phyloP scores from a whole-genome alignment of 2,888 invertebrate species.

The Sphaeridia pumilis region DNA sequence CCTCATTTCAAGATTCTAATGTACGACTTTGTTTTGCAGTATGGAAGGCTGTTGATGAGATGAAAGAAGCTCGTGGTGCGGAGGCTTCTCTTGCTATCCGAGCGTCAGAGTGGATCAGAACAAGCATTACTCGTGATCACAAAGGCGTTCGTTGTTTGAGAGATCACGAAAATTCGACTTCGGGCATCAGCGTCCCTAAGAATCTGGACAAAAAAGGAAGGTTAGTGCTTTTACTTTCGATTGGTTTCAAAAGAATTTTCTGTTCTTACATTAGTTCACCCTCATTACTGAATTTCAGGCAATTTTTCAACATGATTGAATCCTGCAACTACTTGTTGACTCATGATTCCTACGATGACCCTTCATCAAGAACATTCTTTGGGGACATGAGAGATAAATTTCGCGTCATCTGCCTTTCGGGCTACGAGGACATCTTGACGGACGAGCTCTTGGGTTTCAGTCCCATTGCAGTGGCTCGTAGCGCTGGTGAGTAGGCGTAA shows the following conservation, averaged over 20 bases:
- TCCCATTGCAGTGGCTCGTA: slow-evolving; percentile 23
- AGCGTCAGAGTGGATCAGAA: slow-evolving; percentile 26
- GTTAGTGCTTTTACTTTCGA: neutral
- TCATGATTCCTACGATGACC: slow-evolving; percentile 11
- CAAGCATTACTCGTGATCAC: slow-evolving; percentile 17
- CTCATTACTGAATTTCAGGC: slow-evolving; percentile 12
- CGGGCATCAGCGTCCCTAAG: slow-evolving; percentile 20
- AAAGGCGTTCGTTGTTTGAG: slow-evolving; percentile 23
- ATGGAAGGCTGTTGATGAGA: slow-evolving; percentile 24
- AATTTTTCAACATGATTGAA: slow-evolving; percentile 28
- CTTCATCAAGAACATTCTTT: slow-evolving; percentile 18
- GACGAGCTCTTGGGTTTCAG: slow-evolving; percentile 15
- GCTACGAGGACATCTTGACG: slow-evolving; percentile 18
- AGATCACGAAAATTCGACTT: slow-evolving; percentile 13
- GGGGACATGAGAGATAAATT: slow-evolving; percentile 30
- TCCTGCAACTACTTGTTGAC: slow-evolving; percentile 25
- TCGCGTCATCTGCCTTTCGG: slow-evolving; percentile 27
- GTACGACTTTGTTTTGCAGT: slow-evolving; percentile 12
- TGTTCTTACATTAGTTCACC: neutral
- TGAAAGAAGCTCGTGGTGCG: slow-evolving; percentile 26
- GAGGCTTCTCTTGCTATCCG: slow-evolving; percentile 20
- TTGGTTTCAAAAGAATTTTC: neutral
- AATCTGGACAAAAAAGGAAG: slow-evolving; percentile 9
- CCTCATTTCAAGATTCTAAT: neutral
- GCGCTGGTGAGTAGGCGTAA: slow-evolving; percentile 18